Evolutionary conservation across 2,888 invertebrate genomes (phyloP), one percentile per base, ranked within the genome.

Genomic region (Junonia oenone): DNA sequence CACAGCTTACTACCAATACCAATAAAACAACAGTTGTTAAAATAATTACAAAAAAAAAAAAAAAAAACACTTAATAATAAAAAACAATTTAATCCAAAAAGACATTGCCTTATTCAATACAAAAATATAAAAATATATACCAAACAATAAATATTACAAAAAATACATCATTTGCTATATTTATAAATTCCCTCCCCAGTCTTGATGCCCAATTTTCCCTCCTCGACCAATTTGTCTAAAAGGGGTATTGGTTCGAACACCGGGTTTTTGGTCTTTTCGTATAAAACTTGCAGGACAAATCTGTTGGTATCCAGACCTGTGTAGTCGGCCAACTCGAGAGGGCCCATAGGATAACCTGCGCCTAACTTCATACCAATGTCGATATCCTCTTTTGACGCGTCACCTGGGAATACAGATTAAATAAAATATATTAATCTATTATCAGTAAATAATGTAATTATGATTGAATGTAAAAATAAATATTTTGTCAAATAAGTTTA

Each of bases 321-420:
- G 81, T 95, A 97, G 84, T 98, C 97, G 0, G 93, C 90, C 35
- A 98, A 80, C 78, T 97, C 97, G 67, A 98, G 92, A 0, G 97
- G 97, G 0, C 97, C 97, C 97, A 97, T 97, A 0, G 97, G 97
- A 81, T 96, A 93, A 0, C 95, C 95, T 2, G 96, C 96, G n/a
- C 97, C 97, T 13, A 97, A 83, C 80, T 97, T 97, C 97, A 97
- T 97, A 1, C 96, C 97, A 6, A 91, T 94, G 72, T 98, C 98
- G 56, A 98, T 95, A 76, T 98, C 97, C 67, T 92, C 88, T 6
- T 94, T 92, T 9, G 93, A 85, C 0, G 94, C 94, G 75, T 94
- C 94, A 22, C 94, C 94, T 93, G 73, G 0, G 59, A 45, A 35
- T 15, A n/a, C 13, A 13, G 15, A 45, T 15, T 26, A 15, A 46